phyloP scores from a whole-genome alignment of 2,113 vertebrate species.

The Chamaea fasciata region DNA sequence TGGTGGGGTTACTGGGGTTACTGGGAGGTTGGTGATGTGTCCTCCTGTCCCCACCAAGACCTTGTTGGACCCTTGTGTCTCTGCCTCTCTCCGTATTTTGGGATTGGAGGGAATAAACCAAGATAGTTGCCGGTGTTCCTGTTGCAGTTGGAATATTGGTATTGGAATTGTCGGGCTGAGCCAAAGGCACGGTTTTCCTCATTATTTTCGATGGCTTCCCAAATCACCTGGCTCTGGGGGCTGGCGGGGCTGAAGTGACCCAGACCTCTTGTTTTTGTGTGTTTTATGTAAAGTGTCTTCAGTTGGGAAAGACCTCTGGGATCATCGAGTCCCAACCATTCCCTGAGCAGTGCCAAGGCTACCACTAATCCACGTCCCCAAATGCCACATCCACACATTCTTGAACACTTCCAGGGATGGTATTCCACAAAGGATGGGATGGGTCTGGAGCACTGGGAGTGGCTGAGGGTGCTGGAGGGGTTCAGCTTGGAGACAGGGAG shows the following conservation, averaged over 20 bases:
- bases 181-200: fast-evolving
- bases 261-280: neutral
- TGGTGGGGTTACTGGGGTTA: neutral
- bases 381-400: neutral
- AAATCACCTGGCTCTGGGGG: neutral
- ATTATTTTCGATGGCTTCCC: neutral
- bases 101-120: neutral
- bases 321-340: fast-evolving
- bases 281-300: neutral
- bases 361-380: fast-evolving
- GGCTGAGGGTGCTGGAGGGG: neutral
- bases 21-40: neutral
- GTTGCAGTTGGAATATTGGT: neutral
- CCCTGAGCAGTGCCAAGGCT: neutral
- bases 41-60: neutral
- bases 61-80: neutral
- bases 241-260: neutral
- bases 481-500: neutral
- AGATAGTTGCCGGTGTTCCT: fast-evolving
- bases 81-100: neutral
- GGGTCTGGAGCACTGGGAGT: neutral
- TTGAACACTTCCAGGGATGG: neutral
- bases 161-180: neutral
- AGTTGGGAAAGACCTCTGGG: neutral
- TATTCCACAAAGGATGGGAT: neutral